Percentiles rank a stretch among this genome's conserved stretches.
Evolutionary conservation across 2,888 invertebrate genomes (phyloP).

Genomic region (Andricus curvator): DNA sequence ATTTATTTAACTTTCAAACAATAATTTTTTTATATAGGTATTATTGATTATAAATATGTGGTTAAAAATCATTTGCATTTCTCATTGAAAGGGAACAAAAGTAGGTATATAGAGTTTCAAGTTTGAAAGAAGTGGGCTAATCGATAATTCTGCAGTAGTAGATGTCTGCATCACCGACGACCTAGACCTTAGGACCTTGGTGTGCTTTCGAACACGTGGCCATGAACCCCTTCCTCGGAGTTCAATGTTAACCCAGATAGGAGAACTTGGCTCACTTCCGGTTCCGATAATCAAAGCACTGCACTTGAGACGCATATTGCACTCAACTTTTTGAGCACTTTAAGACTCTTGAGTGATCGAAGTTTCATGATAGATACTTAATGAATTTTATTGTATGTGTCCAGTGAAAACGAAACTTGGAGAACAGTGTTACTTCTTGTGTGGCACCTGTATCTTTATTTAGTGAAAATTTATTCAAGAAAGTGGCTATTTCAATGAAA

Average conservation of each 20-base stretch:
- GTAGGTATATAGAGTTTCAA: neutral
- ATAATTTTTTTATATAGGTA: neutral
- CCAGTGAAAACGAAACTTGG: neutral
- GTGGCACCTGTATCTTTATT: neutral
- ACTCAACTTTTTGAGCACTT: neutral
- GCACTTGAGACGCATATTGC: neutral
- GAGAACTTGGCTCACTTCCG: conserved; percentile 2
- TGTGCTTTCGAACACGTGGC: conserved; percentile 23
- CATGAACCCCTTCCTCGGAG: conserved; percentile 26
- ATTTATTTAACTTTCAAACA: neutral
- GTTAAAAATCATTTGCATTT: neutral
- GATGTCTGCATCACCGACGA: conserved; percentile 31
- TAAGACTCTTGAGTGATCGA: neutral
- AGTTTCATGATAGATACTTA: neutral
- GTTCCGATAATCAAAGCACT: neutral
- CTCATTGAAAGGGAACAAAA: neutral
- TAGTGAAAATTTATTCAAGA: neutral
- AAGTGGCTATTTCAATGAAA: neutral
- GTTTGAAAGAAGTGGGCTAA: conserved; percentile 18
- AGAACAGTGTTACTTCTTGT: neutral
- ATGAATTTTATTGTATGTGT: neutral
- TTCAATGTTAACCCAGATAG: conserved; percentile 12
- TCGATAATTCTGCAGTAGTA: conserved; percentile 32
- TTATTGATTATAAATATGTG: neutral
- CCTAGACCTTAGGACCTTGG: conserved; percentile 31